Evolutionary conservation across 2,888 invertebrate genomes (phyloP).

Genomic region (Clunio marinus): DNA sequence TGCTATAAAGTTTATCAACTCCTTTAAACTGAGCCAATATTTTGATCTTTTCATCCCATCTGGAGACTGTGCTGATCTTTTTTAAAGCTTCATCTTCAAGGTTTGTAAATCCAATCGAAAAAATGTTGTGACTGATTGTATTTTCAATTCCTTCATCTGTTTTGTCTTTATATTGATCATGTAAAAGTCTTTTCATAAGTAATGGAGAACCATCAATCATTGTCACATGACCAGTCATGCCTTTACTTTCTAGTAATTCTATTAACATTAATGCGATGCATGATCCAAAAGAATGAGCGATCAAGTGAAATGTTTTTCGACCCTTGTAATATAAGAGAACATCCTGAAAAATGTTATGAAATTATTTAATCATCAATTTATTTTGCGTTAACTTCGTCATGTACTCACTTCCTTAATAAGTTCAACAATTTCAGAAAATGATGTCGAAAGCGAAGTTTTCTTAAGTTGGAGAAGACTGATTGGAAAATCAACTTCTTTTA

Average conservation of each 20-base stretch:
- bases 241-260: constrained; percentile 63
- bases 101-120: too few species aligned
- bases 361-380: not conserved
- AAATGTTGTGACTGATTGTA: too few species aligned
- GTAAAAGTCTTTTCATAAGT: constrained; percentile 51
- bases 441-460: too few species aligned
- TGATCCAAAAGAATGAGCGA: constrained; percentile 89
- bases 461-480: not conserved
- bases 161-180: too few species aligned
- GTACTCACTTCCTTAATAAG: not conserved
- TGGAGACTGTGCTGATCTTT: too few species aligned
- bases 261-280: constrained; percentile 73
- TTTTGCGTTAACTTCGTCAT: not conserved
- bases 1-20: too few species aligned
- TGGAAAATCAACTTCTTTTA: not conserved
- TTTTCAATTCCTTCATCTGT: too few species aligned
- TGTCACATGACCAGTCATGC: constrained; percentile 60
- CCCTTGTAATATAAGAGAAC: constrained; percentile 56
- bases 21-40: too few species aligned
- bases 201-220: constrained; percentile 80
- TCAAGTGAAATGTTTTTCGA: constrained; percentile 64
- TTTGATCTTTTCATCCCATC: too few species aligned
- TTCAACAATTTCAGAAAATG: not conserved
- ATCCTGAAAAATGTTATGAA: constrained; percentile 51
- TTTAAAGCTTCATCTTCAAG: too few species aligned